Evolutionary conservation across 2,113 vertebrate species (phyloP).

Genomic region (Elanus axillaris): DNA sequence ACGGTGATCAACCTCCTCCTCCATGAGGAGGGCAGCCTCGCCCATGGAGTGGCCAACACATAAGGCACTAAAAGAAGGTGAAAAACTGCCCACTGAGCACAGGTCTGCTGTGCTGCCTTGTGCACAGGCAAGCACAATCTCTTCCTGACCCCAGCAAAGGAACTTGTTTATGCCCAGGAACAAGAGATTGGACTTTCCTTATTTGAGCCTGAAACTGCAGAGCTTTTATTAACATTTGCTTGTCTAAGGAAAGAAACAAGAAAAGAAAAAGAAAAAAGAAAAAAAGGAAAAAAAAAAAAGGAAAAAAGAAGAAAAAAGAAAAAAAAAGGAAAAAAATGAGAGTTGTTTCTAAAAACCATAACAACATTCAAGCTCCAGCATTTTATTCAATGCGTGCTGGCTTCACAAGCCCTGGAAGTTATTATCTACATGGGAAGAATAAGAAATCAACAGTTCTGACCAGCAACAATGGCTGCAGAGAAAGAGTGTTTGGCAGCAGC

Average conservation of each 20-base stretch:
- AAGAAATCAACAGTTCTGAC: slow-evolving; percentile 65
- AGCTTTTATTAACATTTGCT: slow-evolving; percentile 4
- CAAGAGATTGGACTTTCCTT: background rate
- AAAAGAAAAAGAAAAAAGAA: background rate
- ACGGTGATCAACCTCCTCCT: background rate
- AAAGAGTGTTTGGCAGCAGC: slow-evolving; percentile 63
- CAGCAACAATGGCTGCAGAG: slow-evolving; percentile 61
- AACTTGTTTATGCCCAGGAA: background rate
- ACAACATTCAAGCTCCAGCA: slow-evolving; percentile 38
- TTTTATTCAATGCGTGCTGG: slow-evolving; percentile 36
- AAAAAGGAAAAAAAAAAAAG: background rate
- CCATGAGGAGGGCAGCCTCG: background rate
- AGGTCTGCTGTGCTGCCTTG: background rate
- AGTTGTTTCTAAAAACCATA: slow-evolving; percentile 10
- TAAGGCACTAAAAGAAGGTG: background rate
- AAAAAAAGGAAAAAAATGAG: background rate
- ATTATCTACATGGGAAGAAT: slow-evolving; percentile 66
- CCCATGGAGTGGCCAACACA: background rate
- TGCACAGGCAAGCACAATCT: background rate
- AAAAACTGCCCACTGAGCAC: background rate
- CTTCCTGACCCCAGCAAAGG: background rate
- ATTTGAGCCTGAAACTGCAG: background rate
- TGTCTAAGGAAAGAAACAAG: background rate
- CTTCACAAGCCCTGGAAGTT: slow-evolving; percentile 57
- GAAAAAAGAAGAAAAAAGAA: background rate